Conservation (phyloP, 2,797 vertebrate species). For the Podarcis siculus region DNA sequence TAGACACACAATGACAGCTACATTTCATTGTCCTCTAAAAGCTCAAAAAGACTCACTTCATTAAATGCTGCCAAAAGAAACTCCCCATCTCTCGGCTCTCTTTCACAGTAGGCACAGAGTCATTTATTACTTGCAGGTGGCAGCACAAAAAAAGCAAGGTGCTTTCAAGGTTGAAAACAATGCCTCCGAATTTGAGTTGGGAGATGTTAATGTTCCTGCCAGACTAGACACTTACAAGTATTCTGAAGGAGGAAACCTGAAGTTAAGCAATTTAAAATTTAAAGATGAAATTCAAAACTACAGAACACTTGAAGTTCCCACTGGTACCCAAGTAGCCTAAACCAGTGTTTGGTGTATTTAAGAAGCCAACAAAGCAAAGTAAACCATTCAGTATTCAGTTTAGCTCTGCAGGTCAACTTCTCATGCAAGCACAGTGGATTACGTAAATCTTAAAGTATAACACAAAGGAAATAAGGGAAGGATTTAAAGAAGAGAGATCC, state of each 20-base stretch:
- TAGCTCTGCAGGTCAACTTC: not conserved
- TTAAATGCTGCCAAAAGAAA: conserved; percentile 32
- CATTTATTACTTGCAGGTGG: conserved; percentile 72
- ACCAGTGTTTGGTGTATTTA: not conserved
- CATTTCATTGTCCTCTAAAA: conserved; percentile 60
- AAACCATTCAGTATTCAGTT: not conserved
- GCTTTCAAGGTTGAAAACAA: conserved; percentile 17
- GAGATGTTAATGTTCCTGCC: not conserved
- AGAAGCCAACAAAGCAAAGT: not conserved
- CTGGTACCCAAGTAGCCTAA: conserved; percentile 34
- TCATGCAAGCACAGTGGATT: not conserved
- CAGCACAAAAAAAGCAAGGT: conserved; percentile 48
- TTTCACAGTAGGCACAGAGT: conserved; percentile 61
- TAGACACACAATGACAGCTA: conserved; percentile 55
- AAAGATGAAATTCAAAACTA: conserved; percentile 58
- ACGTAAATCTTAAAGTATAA: not conserved
- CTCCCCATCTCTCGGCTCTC: conserved; percentile 28
- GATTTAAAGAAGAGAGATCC: not conserved
- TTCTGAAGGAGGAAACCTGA: conserved; percentile 36
- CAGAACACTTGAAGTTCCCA: not conserved
- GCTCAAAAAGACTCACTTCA: conserved; percentile 52
- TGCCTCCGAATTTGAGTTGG: not conserved
- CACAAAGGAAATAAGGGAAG: not conserved
- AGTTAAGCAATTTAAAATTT: conserved; percentile 59
- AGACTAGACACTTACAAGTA: not conserved